Evolutionary conservation across 2,888 invertebrate genomes (phyloP), one percentile per base, ranked within the genome.

Genomic region (Epirrita christyi): DNA sequence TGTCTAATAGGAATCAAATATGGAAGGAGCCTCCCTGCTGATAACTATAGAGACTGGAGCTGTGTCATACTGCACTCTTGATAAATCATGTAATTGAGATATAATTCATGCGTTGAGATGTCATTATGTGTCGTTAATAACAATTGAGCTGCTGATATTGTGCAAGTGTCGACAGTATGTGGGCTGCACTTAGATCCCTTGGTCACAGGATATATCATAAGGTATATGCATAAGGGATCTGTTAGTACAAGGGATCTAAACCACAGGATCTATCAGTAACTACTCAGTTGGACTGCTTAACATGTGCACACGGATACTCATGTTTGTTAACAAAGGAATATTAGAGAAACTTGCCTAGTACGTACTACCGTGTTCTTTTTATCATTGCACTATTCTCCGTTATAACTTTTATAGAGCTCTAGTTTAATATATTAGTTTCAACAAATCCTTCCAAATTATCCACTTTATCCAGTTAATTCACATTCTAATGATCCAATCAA

Each of bases 81-180:
- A 69, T 71, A 69, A 63, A 68, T 67, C 47, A 61, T 62, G 28
- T 50, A 62, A 54, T 63, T 59, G 28, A 62, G 59, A 70, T 66
- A 67, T 65, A 49, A 64, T 49, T 57, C 52, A 45, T 6, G 47
- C 65, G 14, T 65, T 52, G 61, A 27, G 49, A 9, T 15, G 45
- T 63, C 63, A 63, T 68, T 67, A 66, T 60, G 56, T 46, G 52
- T 69, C 70, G 64, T 80, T 77, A 72, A 73, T 75, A 71, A 70
- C 72, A 80, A 78, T 80, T 75, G 70, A 72, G 46, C 54, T 53
- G 27, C 42, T 53, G 51, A 44, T 56, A 56, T 56, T 47, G 49
- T 48, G 55, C 55, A 58, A 63, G 41, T 32, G 21, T 21, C 6
- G 46, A 14, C 28, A 34, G 15, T 15, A 29, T 41, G 1, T 28